Conservation (phyloP, 2,797 vertebrate genomes). For the Pygocentrus nattereri region DNA sequence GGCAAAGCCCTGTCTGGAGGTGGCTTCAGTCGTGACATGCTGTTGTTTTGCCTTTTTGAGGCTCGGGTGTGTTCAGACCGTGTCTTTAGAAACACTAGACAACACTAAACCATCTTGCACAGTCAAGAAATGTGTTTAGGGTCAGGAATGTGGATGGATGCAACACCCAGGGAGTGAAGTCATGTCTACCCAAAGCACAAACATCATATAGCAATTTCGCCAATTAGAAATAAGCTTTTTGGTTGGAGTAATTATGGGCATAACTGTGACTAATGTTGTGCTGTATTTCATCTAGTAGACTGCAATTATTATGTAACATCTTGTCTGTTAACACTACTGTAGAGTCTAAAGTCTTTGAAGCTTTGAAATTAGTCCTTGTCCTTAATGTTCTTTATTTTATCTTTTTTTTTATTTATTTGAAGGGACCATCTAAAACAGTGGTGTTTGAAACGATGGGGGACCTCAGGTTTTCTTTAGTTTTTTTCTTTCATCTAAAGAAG, state of each 20-base stretch:
- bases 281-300: background rate
- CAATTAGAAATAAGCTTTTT: slow-evolving; percentile 19
- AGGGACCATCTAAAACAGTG: too few species aligned
- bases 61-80: slow-evolving; percentile 4
- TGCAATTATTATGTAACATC: background rate
- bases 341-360: too few species aligned
- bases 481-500: too few species aligned
- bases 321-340: background rate
- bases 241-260: background rate
- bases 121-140: slow-evolving; percentile 2
- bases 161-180: slow-evolving; percentile 33
- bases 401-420: too few species aligned
- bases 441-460: too few species aligned
- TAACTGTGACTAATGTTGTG: background rate
- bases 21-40: background rate
- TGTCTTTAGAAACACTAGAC: slow-evolving; percentile 34
- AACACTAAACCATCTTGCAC: slow-evolving; percentile 10
- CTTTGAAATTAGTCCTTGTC: too few species aligned
- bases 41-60: slow-evolving; percentile 11
- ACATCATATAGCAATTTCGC: slow-evolving; percentile 8
- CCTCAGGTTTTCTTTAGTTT: too few species aligned
- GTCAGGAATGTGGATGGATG: background rate
- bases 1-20: background rate
- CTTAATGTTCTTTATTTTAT: too few species aligned
- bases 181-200: slow-evolving; percentile 40